Base-by-base conservation (phyloP, 2,113 vertebrate genomes). In the Carollia perspicillata region DNA sequence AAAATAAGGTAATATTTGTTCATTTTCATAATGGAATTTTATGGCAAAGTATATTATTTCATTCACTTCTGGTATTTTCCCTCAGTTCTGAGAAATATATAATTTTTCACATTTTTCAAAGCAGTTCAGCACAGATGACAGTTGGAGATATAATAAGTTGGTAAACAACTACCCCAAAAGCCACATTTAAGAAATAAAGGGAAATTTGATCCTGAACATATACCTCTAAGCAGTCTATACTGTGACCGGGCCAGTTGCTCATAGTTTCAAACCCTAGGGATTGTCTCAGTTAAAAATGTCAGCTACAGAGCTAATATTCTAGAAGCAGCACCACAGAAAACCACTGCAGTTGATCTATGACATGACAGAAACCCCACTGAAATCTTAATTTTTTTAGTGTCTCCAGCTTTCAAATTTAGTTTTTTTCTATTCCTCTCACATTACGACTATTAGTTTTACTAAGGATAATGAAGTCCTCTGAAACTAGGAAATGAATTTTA, bases 401-500 rank as follows among this genome's bases (percentile, higher is more conserved):
- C 65, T 96, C 8, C 4, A 65, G 4, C 83, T 93, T 86, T 6
- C 44, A 96, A 75, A 96, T 14, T 79, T 5, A 63, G 63, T 0
- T 49, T 71, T 35, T 83, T 47, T 8, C 60, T 87, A 9, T 77
- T 86, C 79, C 4, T 83, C 6, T 85, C 20, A 63, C 94, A 53
- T 83, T 49, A 22, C 7, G 5, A 83, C 84, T 58, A 84, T 72
- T 95, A 10, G 44, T 94, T 97, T 88, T 77, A 87, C 66, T 42
- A n/a, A 92, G 77, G 68, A 95, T 84, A 37, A 68, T 63, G 58
- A 97, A 85, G 8, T 33, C 85, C n/a, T 81, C 72, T 92, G 69
- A 96, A 97, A 75, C 47, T 63, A 44, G n/a, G 26, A 89, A 81
- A 81, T 74, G 53, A 85, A 95, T 93, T 6, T 16, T 80, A 94